Conservation (phyloP, 37 sponge, comb jelly and placozoan genomes). For the Cliona cf. orientalis region DNA sequence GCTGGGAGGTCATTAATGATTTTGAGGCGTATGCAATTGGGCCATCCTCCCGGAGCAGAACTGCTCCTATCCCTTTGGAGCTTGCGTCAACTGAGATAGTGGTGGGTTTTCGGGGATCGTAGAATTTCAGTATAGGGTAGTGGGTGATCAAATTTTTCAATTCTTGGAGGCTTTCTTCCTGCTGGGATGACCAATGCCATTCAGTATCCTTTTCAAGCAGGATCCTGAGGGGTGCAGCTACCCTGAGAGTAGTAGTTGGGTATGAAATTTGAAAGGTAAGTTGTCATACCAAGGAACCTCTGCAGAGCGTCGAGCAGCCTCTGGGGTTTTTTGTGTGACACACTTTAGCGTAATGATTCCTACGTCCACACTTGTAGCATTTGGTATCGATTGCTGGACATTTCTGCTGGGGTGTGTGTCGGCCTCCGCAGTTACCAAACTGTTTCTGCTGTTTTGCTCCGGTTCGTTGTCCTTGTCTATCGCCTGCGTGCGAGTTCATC, state of each 20-base stretch:
- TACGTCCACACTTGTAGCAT: constrained; percentile 35
- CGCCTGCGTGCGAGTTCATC: not conserved
- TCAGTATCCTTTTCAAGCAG: constrained; percentile 10
- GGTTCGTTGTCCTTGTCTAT: no score
- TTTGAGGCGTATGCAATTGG: constrained; percentile 8
- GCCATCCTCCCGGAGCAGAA: not conserved
- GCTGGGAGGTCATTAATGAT: constrained; percentile 1
- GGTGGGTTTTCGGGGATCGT: not conserved
- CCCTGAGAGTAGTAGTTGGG: not conserved
- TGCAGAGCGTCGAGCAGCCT: not conserved
- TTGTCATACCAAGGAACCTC: constrained; percentile 5
- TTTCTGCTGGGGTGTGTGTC: not conserved
- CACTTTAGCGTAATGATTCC: constrained; percentile 43
- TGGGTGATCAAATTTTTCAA: not conserved
- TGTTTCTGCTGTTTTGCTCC: not conserved
- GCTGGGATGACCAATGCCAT: not conserved
- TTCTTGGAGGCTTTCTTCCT: not conserved
- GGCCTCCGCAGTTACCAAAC: not conserved
- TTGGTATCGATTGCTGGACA: constrained; percentile 33
- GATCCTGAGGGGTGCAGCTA: constrained; percentile 1
- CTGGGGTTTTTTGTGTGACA: constrained; percentile 14
- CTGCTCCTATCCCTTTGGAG: not conserved
- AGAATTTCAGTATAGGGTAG: not conserved
- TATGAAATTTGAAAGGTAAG: not conserved
- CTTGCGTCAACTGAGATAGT: constrained; percentile 4